Base-by-base conservation (phyloP, 2,113 vertebrate genomes). In the Diadophis punctatus region DNA sequence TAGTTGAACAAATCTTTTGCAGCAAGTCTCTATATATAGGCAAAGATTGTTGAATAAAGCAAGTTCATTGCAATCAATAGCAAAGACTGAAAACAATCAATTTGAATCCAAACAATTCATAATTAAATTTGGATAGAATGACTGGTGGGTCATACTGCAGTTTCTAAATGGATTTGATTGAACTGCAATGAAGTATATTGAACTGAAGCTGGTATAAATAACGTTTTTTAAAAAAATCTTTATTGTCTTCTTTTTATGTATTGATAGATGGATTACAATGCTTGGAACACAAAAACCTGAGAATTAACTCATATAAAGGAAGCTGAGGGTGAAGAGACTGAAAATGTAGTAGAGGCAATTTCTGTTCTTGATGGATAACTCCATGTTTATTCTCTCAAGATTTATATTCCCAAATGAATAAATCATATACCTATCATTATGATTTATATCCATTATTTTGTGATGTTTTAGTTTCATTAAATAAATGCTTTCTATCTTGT, bases 1-100 rank as follows among this genome's bases (percentile, higher is more conserved):
- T 2, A 0, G 0, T 53, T 30, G 88, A 89, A 87, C 25, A 1
- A 0, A 34, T 18, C 12, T 1, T 86, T 55, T 39, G 16, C 90
- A 80, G 93, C 63, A 91, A 92, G 63, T 25, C 55, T 89, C 58
- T 22, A 39, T 1, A 89, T 94, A 92, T 85, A 93, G 91, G 92
- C 48, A 49, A 88, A 96, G 84, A 92, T 3, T 0, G 89, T 55
- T 96, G 95, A 96, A 93, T 95, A 95, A 96, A 91, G 91, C 3
- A 53, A 96, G 94, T 87, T 94, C 93, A 86, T 92, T 93, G 94
- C 94, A 97, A 96, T 96, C 96, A 94, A 97, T 97, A 96, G 94
- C 95, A 95, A 96, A 96, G 95, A 96, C 92, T 90, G 94, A 92
- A 97, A 96, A 95, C 94, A 96, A 97, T 96, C 97, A 96, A 97